These are phyloP conservation scores for Acanthococcus lagerstroemiae DNA, from an alignment of 2,888 invertebrate genomes.

Conservation along the genomic window DNA sequence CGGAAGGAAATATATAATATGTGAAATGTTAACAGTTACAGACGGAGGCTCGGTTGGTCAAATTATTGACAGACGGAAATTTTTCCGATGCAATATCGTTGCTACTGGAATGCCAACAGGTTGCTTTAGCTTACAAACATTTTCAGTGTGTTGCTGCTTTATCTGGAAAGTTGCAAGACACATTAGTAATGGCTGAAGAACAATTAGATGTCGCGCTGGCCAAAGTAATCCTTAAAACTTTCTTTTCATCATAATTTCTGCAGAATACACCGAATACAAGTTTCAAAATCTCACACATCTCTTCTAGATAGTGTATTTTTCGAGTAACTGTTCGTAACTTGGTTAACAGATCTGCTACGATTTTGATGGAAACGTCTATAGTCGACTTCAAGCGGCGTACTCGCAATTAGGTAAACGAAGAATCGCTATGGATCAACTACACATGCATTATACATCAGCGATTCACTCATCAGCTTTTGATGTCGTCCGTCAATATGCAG, in stretches of 20 bases:
- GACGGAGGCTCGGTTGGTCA: slow-evolving; percentile 73
- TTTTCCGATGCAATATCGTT: slow-evolving; percentile 85
- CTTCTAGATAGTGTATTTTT: slow-evolving; percentile 34
- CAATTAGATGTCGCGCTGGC: slow-evolving; percentile 79
- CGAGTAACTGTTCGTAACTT: too few relatives aligned
- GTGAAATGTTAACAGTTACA: slow-evolving; percentile 62
- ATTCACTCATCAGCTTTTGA: slow-evolving; percentile 69
- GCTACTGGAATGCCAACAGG: slow-evolving; percentile 75
- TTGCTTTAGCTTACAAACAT: slow-evolving; percentile 72
- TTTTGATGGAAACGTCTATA: slow-evolving; percentile 69
- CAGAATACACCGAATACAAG: too few relatives aligned
- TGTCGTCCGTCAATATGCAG: slow-evolving; percentile 49
- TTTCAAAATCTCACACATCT: too few relatives aligned
- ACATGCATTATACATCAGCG: slow-evolving; percentile 89
- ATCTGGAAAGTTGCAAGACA: slow-evolving; percentile 77
- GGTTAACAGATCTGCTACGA: slow-evolving; percentile 54
- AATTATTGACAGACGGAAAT: slow-evolving; percentile 69
- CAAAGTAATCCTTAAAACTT: slow-evolving; percentile 58
- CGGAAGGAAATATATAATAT: too few relatives aligned
- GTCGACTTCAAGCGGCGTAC: slow-evolving; percentile 78
- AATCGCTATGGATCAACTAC: slow-evolving; percentile 85
- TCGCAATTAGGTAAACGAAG: slow-evolving; percentile 80
- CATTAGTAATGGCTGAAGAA: slow-evolving; percentile 80
- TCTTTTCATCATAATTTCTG: too few relatives aligned
- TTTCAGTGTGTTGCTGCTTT: slow-evolving; percentile 86